These are phyloP conservation scores for Bovichtus variegatus DNA, from an alignment of 2,797 vertebrate genomes.

Conservation along the genomic window DNA sequence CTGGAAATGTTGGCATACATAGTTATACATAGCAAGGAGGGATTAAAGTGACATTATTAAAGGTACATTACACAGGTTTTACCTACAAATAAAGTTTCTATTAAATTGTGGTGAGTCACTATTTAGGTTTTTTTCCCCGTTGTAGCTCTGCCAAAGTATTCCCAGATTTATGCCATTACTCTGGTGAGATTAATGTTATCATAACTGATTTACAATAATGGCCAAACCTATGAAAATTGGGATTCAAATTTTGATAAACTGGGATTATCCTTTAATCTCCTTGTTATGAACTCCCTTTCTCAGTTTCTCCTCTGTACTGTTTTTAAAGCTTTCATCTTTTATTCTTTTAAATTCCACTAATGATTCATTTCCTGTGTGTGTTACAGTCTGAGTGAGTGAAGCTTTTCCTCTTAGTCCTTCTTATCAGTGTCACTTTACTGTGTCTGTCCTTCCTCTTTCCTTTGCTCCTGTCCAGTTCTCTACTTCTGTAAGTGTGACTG, in stretches of 20 bases:
- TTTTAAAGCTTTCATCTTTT: not conserved
- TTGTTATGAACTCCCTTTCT: not conserved
- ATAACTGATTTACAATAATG: not conserved
- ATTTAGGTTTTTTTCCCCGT: not conserved
- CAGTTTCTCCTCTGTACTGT: not conserved
- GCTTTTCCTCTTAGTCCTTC: constrained; percentile 3
- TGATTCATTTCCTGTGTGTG: not conserved
- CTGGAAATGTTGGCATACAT: not conserved
- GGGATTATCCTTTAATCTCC: not conserved
- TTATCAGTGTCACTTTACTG: constrained; percentile 24
- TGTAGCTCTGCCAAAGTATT: not conserved
- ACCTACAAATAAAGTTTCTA: not conserved
- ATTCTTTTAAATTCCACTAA: not conserved
- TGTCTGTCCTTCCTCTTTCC: constrained; percentile 50
- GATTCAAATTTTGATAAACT: not conserved
- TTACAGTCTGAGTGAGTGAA: not conserved
- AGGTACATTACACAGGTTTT: not conserved
- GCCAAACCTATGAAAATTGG: not conserved
- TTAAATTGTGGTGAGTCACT: not conserved
- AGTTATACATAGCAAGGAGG: too few species aligned
- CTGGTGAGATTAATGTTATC: not conserved
- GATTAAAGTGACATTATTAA: not conserved
- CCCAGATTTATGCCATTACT: not conserved
- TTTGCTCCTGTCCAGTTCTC: constrained; percentile 83
- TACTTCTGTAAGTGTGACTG: constrained; percentile 70